Conservation (phyloP, 37 sponge, comb jelly and placozoan genomes). For the Cladorhizidae sp. region DNA sequence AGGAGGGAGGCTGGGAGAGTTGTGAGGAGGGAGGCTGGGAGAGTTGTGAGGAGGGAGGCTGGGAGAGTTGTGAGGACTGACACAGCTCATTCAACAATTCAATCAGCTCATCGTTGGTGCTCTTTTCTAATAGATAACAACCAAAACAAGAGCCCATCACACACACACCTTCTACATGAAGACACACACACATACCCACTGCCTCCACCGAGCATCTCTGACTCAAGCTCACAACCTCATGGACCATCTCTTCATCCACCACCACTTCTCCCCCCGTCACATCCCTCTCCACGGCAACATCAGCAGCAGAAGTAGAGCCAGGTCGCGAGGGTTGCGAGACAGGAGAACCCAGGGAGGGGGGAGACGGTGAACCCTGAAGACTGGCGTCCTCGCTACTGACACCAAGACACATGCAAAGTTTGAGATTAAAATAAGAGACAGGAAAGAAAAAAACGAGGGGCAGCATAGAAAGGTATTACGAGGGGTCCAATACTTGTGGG, state of each 20-base stretch:
- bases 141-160: neutral
- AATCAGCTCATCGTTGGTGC: slow-evolving; percentile 35
- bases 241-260: slow-evolving; percentile 39
- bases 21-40: too few relatives aligned
- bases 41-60: neutral
- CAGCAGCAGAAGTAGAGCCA: neutral
- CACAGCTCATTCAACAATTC: slow-evolving; percentile 37
- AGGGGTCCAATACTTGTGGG: too few relatives aligned
- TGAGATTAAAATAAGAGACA: neutral
- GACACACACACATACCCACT: slow-evolving; percentile 21
- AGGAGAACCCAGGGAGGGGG: neutral
- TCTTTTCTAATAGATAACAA: slow-evolving; percentile 9
- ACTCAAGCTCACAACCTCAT: slow-evolving; percentile 44
- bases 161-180: neutral
- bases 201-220: slow-evolving; percentile 39
- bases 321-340: neutral
- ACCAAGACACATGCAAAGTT: neutral
- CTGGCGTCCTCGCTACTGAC: neutral
- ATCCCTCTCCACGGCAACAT: neutral
- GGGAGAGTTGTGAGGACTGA: neutral
- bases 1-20: too few relatives aligned
- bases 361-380: neutral
- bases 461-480: too few relatives aligned
- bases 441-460: too few relatives aligned
- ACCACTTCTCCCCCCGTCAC: neutral